Conservation (phyloP, 2,113 vertebrate genomes). For the Entomyzon cyanotis region DNA sequence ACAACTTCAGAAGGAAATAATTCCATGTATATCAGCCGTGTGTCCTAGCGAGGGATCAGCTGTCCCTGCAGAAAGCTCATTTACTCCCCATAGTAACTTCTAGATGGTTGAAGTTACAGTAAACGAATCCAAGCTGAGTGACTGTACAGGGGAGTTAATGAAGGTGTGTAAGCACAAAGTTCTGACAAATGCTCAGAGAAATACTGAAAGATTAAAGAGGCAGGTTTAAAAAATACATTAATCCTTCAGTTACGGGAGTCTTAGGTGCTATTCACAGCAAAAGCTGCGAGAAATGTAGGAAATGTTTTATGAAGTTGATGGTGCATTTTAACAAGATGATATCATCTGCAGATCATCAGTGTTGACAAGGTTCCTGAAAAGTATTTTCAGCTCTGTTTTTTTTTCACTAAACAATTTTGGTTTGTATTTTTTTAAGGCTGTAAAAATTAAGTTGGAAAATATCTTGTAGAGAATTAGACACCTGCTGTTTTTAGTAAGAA, state of each 20-base stretch:
- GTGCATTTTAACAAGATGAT: slow-evolving; percentile 37
- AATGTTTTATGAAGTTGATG: slow-evolving; percentile 10
- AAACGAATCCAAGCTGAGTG: slow-evolving; percentile 16
- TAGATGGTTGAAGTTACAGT: slow-evolving; percentile 10
- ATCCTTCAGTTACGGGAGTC: slow-evolving; percentile 32
- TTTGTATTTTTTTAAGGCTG: not conserved
- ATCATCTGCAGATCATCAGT: not conserved
- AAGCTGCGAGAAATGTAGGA: not conserved
- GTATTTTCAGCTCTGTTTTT: not conserved
- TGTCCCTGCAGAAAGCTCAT: slow-evolving; percentile 47
- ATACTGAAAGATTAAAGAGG: slow-evolving; percentile 58
- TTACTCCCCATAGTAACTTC: not conserved
- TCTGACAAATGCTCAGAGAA: slow-evolving; percentile 59
- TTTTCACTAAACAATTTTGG: not conserved
- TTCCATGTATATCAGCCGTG: not conserved
- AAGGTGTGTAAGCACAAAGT: slow-evolving; percentile 38
- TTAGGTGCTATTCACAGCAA: not conserved
- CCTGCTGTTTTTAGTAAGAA: not conserved
- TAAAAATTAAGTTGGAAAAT: not conserved
- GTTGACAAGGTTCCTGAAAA: not conserved
- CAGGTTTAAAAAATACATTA: slow-evolving; percentile 63
- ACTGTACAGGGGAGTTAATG: slow-evolving; percentile 27
- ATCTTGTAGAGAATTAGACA: not conserved
- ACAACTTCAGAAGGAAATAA: slow-evolving; percentile 50
- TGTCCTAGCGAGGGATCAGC: slow-evolving; percentile 20